Evolutionary conservation across 2,113 vertebrate genomes (phyloP).

Genomic region (Euleptes europaea): DNA sequence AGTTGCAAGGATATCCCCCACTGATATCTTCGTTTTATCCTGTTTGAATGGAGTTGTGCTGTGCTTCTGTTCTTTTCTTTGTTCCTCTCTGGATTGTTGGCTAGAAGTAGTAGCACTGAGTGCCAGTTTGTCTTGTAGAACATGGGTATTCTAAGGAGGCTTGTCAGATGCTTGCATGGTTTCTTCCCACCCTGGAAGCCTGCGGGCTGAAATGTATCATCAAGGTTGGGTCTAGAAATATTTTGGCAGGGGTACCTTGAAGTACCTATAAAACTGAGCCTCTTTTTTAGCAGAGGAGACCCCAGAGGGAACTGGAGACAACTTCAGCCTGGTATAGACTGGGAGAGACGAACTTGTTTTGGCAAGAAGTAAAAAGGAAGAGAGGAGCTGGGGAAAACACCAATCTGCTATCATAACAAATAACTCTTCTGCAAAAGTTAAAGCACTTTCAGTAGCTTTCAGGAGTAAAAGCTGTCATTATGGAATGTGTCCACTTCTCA

Average conservation of each 20-base stretch:
- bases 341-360: neutral
- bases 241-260: neutral
- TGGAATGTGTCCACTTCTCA: neutral
- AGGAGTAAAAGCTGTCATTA: conserved; percentile 10
- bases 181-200: neutral
- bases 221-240: neutral
- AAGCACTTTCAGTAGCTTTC: conserved; percentile 26
- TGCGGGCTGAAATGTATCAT: neutral
- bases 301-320: rapidly evolving
- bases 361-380: neutral
- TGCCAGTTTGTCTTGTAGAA: neutral
- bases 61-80: neutral
- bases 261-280: neutral
- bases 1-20: neutral
- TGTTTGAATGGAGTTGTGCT: rapidly evolving
- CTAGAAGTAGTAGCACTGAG: neutral
- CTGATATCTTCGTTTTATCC: neutral
- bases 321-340: rapidly evolving
- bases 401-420: conserved; percentile 9
- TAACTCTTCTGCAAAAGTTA: conserved; percentile 17
- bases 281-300: rapidly evolving
- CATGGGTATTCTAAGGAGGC: rapidly evolving
- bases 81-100: neutral
- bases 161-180: neutral
- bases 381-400: rapidly evolving